Evolutionary conservation across 2,797 vertebrate genomes (phyloP), one percentile per base, ranked within the genome.

Genomic region (Acrocephalus scirpaceus): DNA sequence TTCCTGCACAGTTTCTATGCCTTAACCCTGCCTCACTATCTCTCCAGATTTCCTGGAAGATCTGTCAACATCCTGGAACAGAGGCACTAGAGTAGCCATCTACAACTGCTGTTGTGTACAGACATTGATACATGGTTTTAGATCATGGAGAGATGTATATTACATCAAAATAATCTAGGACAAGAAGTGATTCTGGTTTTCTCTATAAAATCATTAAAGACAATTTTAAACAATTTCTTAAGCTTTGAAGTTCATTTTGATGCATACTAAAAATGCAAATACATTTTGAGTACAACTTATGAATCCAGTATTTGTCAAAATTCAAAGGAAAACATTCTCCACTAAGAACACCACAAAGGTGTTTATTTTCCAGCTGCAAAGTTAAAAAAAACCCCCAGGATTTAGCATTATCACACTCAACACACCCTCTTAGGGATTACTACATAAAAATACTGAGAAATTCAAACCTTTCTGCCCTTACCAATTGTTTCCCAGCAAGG

Each of bases 61-160:
- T 51, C 69, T 80, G 44, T 38, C 34, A 44, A 29, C 23, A 57
- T 27, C 19, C 30, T 44, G 3, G 11, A 57, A 44, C 8, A 67
- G 5, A 60, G 22, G 22, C 42, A 22, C 14, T 25, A 23, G 13
- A 58, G 12, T 3, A 56, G 25, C 7, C 9, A 13, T 16, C 32
- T 51, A 48, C 15, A 84, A 15, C 50, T 50, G 45, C 18, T 60
- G 18, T 27, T 2, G 3, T 30, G 9, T 60, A 51, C 27, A 66
- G 40, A 75, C 36, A 47, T 0, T 34, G 62, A 34, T 27, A 40
- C 0, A 0, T n/a, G 4, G 7, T 38, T 88, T 48, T 32, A 79
- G 13, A 20, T 11, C 45, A 23, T 4, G 21, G n/a, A 51, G 18
- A 75, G 23, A 45, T 57, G 20, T 8, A 23, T 16, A 26, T 9